Evolutionary conservation across 2,888 invertebrate genomes (phyloP), one percentile per base, ranked within the genome.

Genomic region (Thelaira solivaga): DNA sequence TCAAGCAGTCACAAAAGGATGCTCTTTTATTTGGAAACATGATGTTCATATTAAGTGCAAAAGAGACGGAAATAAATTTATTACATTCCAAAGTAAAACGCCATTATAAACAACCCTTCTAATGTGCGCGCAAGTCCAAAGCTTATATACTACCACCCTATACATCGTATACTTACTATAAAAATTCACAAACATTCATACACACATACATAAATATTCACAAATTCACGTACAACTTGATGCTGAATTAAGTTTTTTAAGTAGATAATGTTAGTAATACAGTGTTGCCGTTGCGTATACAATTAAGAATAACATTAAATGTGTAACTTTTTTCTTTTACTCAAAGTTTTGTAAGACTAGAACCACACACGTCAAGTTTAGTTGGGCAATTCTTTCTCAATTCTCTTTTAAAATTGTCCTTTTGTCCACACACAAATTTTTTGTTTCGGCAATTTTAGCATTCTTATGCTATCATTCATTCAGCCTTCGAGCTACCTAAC

Each of bases 61-160:
- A 74, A 78, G 78, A 74, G 78, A 78, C 74, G 74, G 78, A 78
- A 74, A 65, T 55, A 74, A 74, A 74, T 65, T 61, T 74, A 78
- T 69, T 61, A 74, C 55, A 59, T 65, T 78, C 18, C 24, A 51
- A 78, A 74, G 74, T 68, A 74, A 67, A 74, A 55, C 78, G 78
- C 78, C 78, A 78, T 74, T 61, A 71, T 62, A 61, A 78, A 78
- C 78, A 65, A 78, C 78, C 78, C 78, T 74, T 69, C 65, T 65
- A 65, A 74, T 67, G 53, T 53, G 41, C 61, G 78, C 78, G 78
- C 78, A 78, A 71, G 78, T 67, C 69, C 74, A 71, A 49, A 59
- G 45, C 39, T 68, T 69, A 64, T 61, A 11, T 73, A 64, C 45
- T 13, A 39, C 45, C n/a, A 55, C 29, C 1, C 39, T 39, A 64